A percentile compares a stretch with the other conserved stretches of the same genome.
phyloP scores from a whole-genome alignment of 2,113 vertebrate genomes.

The Oenanthe melanoleuca region DNA sequence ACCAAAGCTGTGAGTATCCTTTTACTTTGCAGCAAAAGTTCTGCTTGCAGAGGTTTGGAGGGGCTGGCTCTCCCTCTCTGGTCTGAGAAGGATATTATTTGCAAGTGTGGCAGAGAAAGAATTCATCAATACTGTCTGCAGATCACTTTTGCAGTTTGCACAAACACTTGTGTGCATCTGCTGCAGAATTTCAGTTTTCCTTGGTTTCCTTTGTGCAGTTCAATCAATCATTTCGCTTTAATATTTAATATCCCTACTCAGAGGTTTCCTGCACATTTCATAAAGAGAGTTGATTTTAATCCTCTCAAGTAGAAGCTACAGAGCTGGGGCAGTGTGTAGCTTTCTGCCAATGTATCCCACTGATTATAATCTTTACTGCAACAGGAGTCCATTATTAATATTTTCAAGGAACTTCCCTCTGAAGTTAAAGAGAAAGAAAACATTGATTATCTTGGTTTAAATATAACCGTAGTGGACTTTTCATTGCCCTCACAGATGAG shows the following conservation, averaged over 20 bases:
- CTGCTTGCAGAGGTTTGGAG: not conserved
- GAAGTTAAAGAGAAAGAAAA: not conserved
- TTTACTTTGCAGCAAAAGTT: not conserved
- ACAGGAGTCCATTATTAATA: not conserved
- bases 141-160: not conserved
- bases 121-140: not conserved
- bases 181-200: not conserved
- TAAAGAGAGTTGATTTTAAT: not conserved
- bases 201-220: not conserved
- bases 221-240: not conserved
- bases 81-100: not conserved
- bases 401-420: not conserved
- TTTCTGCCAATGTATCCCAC: not conserved
- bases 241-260: not conserved
- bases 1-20: constrained; percentile 81
- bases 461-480: not conserved
- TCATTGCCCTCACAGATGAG: not conserved
- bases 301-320: not conserved
- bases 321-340: not conserved
- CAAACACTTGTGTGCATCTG: not conserved
- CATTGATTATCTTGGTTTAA: not conserved
- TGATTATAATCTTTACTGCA: not conserved
- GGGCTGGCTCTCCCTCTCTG: not conserved
- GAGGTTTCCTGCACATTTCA: not conserved
- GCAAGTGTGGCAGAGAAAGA: not conserved